Evolutionary conservation across 2,113 vertebrate genomes (phyloP), one percentile per base, ranked within the genome.

Genomic region (Scomber japonicus): DNA sequence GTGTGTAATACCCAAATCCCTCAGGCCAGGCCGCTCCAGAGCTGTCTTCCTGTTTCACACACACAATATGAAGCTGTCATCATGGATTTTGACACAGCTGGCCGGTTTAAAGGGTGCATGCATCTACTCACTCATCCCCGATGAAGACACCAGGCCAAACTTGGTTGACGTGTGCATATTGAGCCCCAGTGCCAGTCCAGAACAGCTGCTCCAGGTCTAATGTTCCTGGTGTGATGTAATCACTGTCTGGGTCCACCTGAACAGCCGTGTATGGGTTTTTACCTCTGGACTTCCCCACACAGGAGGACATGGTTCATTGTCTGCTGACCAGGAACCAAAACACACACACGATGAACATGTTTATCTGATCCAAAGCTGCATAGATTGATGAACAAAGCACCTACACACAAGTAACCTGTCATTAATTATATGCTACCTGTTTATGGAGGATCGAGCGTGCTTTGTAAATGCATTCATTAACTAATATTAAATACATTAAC

Each of bases 141-240:
- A 98, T 96, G 94, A 96, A 96, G 82, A 99, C 86, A 13, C 89
- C 89, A 60, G 97, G 96, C 96, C 97, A 99, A 83, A 99, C 97
- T 89, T 97, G 94, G 1, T 97, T 96, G 82, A 97, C 94, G 0
- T 97, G 97, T 5, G 96, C 94, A 61, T 96, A 98, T 78, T 95
- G 91, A 2, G 94, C 93, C 5, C 92, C 94, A 16, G 94, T 88
- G 31, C 97, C 96, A 0, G 77, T 74, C 96, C 97, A 97, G 90
- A 99, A 96, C 75, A 97, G 93, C 71, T 95, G 94, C 89, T 99
- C 97, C 89, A 99, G 86, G 80, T 98, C 97, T 45, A 97, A 96
- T 10, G 96, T 96, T 5, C 97, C 96, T 0, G 97, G 97, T 9
- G 97, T 99, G 51, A 93, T 92, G 59, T 99, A 99, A 30, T 96